Evolutionary conservation across 2,888 invertebrate species (phyloP).

Genomic region (Ligdia adustata): DNA sequence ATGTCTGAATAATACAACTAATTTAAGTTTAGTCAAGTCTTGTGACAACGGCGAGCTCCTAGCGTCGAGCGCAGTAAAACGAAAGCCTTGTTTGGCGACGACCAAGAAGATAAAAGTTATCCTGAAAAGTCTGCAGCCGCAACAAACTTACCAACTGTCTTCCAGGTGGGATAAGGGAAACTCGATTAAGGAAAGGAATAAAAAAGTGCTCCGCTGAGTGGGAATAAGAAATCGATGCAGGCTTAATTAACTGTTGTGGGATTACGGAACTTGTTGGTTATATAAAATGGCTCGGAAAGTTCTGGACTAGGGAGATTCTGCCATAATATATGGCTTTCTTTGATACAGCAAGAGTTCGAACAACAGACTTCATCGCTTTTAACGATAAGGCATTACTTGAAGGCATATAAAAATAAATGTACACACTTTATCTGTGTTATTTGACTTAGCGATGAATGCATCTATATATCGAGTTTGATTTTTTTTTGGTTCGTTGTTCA

Average conservation of each 20-base stretch:
- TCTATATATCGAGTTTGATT: no score
- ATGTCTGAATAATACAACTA: conserved; percentile 56
- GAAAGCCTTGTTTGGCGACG: conserved; percentile 63
- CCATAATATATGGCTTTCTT: no score
- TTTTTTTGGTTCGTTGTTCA: no score
- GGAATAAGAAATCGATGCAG: conserved; percentile 21
- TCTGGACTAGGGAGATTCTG: no score
- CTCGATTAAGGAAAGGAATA: conserved; percentile 65
- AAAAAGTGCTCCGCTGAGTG: conserved; percentile 50
- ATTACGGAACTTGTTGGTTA: not conserved
- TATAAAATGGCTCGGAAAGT: conserved; percentile 3
- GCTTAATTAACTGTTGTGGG: conserved; percentile 19
- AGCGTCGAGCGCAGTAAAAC: conserved; percentile 53
- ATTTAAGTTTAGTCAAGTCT: conserved; percentile 62
- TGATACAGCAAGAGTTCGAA: no score
- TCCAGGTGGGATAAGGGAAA: conserved; percentile 72
- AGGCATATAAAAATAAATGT: no score
- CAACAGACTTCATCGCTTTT: no score
- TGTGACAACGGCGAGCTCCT: conserved; percentile 51
- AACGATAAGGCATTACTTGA: no score
- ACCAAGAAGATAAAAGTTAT: conserved; percentile 65
- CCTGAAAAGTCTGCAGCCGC: conserved; percentile 61
- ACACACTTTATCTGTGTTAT: no score
- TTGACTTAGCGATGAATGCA: no score
- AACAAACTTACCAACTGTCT: conserved; percentile 71